Conservation (phyloP, 2,888 invertebrate genomes). For the Philhelius pedissequus region DNA sequence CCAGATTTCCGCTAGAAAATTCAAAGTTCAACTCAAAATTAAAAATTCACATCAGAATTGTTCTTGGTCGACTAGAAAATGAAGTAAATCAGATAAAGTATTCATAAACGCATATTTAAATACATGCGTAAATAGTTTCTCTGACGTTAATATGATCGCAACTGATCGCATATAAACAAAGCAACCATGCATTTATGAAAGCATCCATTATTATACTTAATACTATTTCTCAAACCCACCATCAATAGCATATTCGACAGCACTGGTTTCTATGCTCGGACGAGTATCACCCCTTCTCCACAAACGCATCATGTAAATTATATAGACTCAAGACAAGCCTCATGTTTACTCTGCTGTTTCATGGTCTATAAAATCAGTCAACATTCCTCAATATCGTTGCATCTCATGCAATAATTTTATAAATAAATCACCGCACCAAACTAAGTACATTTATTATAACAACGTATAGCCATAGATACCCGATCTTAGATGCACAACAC, state of each 20-base stretch:
- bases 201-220: too few relatives aligned
- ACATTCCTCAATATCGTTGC: constrained; percentile 22
- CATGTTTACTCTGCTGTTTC: constrained; percentile 41
- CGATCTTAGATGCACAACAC: neutral
- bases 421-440: constrained; percentile 56
- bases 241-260: neutral
- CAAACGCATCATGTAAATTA: constrained; percentile 13
- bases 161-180: too few relatives aligned
- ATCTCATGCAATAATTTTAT: constrained; percentile 51
- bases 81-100: too few relatives aligned
- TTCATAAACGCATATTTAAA: too few relatives aligned
- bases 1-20: too few relatives aligned
- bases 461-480: neutral
- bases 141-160: too few relatives aligned
- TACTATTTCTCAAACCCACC: too few relatives aligned
- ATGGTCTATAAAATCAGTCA: constrained; percentile 63
- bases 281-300: neutral
- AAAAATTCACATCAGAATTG: too few relatives aligned
- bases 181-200: too few relatives aligned
- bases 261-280: constrained; percentile 22
- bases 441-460: neutral
- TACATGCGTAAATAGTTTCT: too few relatives aligned
- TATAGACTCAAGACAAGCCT: neutral
- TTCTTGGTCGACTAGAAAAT: too few relatives aligned
- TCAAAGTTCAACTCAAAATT: too few relatives aligned